These are phyloP conservation scores for Macrotrachela quadricornifera DNA, from an alignment of 1,140 invertebrate species.

Conservation along the genomic window DNA sequence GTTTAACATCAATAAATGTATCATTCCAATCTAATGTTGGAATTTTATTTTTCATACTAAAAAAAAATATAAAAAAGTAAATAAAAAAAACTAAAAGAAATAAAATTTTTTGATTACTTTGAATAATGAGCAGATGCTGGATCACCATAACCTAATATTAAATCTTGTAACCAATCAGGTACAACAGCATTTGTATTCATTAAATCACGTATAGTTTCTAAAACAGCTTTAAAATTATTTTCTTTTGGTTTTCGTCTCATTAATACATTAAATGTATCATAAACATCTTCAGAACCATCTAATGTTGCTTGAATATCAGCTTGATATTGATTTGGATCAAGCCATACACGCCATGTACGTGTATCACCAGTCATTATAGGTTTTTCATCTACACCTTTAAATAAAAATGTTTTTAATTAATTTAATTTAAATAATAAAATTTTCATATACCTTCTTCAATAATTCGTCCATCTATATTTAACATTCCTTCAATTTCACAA, in stretches of 20 bases:
- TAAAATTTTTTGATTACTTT: too few relatives aligned
- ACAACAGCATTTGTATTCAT: slow-evolving; percentile 83
- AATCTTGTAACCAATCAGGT: slow-evolving; percentile 91
- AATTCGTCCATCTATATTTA: slow-evolving; percentile 79
- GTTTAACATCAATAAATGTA: slow-evolving; percentile 76
- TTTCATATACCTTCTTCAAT: slow-evolving; percentile 58
- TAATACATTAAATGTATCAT: slow-evolving; percentile 89
- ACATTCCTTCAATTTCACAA: slow-evolving; percentile 93
- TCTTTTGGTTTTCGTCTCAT: slow-evolving; percentile 93
- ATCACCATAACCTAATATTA: slow-evolving; percentile 89
- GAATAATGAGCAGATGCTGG: slow-evolving; percentile 81
- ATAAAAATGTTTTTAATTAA: not conserved
- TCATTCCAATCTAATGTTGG: slow-evolving; percentile 80
- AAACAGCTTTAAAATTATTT: slow-evolving; percentile 94
- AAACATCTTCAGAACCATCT: slow-evolving; percentile 48
- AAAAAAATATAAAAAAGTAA: too few relatives aligned
- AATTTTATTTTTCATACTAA: slow-evolving; percentile 36
- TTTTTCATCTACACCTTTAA: slow-evolving; percentile 17
- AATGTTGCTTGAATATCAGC: slow-evolving; percentile 56
- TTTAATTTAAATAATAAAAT: not conserved
- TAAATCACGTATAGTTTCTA: slow-evolving; percentile 88
- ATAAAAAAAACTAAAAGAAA: too few relatives aligned
- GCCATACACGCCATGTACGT: slow-evolving; percentile 70
- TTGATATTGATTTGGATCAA: slow-evolving; percentile 88
- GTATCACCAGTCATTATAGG: slow-evolving; percentile 63